Evolutionary conservation across 2,888 invertebrate genomes (phyloP), one percentile per base, ranked within the genome.

Genomic region (Drosophila conformis): DNA sequence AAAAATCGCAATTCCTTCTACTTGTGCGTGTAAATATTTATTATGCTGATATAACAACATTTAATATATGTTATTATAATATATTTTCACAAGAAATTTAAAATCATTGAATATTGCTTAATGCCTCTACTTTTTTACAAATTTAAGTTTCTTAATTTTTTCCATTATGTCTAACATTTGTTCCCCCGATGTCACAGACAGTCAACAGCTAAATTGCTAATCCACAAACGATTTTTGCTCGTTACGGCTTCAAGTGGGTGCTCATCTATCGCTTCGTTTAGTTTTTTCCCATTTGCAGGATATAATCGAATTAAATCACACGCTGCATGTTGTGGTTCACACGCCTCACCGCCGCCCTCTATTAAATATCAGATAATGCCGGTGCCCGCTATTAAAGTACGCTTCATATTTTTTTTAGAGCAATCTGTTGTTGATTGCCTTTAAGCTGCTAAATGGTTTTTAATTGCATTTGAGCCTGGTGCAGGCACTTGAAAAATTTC

Each of bases 371-470:
- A 27, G 66, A 78, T 69, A 66, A 80, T 73, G 81, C 58, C 65
- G 78, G 81, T 40, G 40, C 25, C 58, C 53, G 72, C 57, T 33
- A 46, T 71, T 21, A 53, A 58, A 58, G 40, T 58, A 63, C 54
- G 74, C 51, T 51, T 48, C 51, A 27, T 52, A 52, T 42, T 66
- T 74, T 74, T 70, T 73, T 66, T 68, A 69, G 48, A 61, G 81
- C 80, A 86, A 84, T 82, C 73, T 70, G 58, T 68, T 69, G 62
- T 52, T 65, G 74, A 80, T 77, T 68, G 73, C 74, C 67, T 70
- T 68, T 82, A 74, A 89, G 88, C 89, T 64, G 80, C 53, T 84
- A 84, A 85, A 85, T 87, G 83, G 68, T 85, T 87, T 85, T 89
- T 85, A 85, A 85, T 85, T 85, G 84, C 69, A 80, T 89, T 69